Base-by-base conservation (phyloP, 2,797 vertebrate genomes). In the Esox lucius region DNA sequence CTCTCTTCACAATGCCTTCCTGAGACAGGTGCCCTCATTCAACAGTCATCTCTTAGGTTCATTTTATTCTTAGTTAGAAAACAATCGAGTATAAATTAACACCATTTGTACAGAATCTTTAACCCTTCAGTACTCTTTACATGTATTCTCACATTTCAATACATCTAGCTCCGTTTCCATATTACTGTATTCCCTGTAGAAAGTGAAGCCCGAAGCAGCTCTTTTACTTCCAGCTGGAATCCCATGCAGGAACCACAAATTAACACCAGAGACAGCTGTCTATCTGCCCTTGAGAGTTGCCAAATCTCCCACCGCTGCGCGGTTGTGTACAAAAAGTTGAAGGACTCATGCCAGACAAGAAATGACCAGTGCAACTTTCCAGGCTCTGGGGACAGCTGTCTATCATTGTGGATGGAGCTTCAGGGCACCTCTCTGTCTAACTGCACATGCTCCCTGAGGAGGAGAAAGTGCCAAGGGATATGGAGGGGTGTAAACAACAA, bases 1-100 rank as follows among this genome's bases (percentile, higher is more conserved):
- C 81, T 96, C 75, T 90, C 83, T 13, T 86, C 92, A 88, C 83
- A 89, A 75, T 97, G 96, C 81, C 68, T 49, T 39, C 80, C 68
- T 62, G 81, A 59, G 70, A 81, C 46, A 78, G 87, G 86, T 87
- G 87, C 53, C 77, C 70, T 53, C 87, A 19, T 48, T 68, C 35
- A 11, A 13, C 42, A 46, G 3, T 46, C 11, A 13, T 77, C 33
- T 68, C 16, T n/a, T 56, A n/a, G n/a, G 53, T 56, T 2, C 5
- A 56, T 59, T 24, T 7, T 59, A 59, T 53, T 53, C 51, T 19
- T 59, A 0, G 9, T 24, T 2, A 42, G 42, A 46, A 46, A 13
- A 12, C 9, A 46, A 46, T 46, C 2, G 42, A 46, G 42, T 46
- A 46, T 1, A 46, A 46, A 46, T 46, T 1, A 11, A 46, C 42